Evolutionary conservation across 2,888 invertebrate species (phyloP), one percentile per base, ranked within the genome.

Genomic region (Chloroclysta siterata): DNA sequence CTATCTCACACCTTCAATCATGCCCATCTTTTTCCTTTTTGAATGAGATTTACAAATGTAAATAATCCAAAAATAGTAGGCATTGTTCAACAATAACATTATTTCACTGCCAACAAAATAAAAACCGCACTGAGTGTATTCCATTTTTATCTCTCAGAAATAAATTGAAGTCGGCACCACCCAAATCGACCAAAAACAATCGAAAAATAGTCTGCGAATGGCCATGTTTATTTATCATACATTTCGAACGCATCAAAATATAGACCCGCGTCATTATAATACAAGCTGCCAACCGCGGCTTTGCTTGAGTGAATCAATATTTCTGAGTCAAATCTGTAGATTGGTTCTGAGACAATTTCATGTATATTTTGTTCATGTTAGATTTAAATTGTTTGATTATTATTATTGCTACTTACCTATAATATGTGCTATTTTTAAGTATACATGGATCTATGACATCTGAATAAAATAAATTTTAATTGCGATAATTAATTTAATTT

Each of bases 91-190:
- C 57, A 62, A 60, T 54, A 66, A 59, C 65, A 58, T 60, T 60
- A 63, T 57, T 61, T 48, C 48, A 70, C 46, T 17, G 11, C 15
- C 65, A 58, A 71, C 62, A 63, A 66, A 69, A 65, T 53, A 51
- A 55, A 66, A 68, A 65, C 71, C 70, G 62, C 60, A 61, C 51
- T 54, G 63, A 71, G 75, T 77, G 72, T 76, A 76, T 76, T 75
- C 74, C 73, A 72, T 78, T 77, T 78, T 80, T 81, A 80, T 81
- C 79, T 75, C 51, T 66, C 62, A 69, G 70, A 79, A 75, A 77
- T 79, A 78, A 77, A 81, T 65, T 69, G 66, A 66, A 63, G 44
- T 68, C 62, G 69, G 64, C 72, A 73, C 75, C 74, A 76, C 80
- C 73, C 77, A 74, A 77, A 74, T 66, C 69, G 70, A 60, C 73